Evolutionary conservation across 2,113 vertebrate genomes (phyloP), one percentile per base, ranked within the genome.

Genomic region (Cichladusa arquata): DNA sequence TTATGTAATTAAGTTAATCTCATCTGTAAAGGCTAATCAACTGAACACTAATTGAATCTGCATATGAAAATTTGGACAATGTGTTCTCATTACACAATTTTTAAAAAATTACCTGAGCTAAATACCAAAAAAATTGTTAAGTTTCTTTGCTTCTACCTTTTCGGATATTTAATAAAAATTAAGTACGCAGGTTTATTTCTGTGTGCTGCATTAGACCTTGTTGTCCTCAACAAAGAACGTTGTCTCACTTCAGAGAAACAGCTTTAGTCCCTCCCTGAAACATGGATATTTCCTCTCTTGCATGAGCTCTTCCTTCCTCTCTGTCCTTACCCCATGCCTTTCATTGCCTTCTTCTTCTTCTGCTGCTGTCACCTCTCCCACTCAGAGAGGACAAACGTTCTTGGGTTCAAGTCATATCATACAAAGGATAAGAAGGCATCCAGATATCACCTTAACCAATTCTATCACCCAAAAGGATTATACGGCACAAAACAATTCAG

Each of bases 1-100:
- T 96, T 96, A 95, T 93, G 92, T 95, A 97, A 97, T 97, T 97
- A 97, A 97, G 91, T 96, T 96, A 97, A 96, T 97, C 95, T 97
- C 94, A 96, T 96, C 95, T 96, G 96, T 92, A 97, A 97, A 94
- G 93, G 91, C 95, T 97, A 97, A 97, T 97, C 97, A 97, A 96
- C 94, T 62, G 45, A 97, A 97, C 93, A 79, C 82, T 96, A 97
- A 97, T 96, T 96, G 93, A 97, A 97, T 97, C 88, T 95, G 93
- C 95, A 96, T 97, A 97, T 96, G 96, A 97, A 96, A 96, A 97
- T 96, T 89, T 95, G 93, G 95, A 97, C 96, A 95, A 95, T 91
- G 95, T 92, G 94, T 93, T 96, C 96, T 96, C 91, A 96, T 96
- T 97, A 96, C 24, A 74, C 81, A 88, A 77, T 90, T 19, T 1